Conservation (phyloP, 2,797 vertebrate species). For the Nyctalus aviator region DNA sequence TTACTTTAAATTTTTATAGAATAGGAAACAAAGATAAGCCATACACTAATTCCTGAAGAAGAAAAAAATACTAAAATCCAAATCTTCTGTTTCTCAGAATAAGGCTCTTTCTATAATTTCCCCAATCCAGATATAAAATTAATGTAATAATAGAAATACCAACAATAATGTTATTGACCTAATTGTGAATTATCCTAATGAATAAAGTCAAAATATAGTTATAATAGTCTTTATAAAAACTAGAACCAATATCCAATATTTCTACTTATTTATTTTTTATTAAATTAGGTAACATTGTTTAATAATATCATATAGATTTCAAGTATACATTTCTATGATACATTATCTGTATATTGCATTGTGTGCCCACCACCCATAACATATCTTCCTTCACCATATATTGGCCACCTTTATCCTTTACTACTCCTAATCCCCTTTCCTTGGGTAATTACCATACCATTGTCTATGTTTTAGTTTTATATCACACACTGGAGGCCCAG, state of each 20-base stretch:
- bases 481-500: background rate
- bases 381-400: background rate
- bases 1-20: background rate
- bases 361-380: background rate
- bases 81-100: background rate
- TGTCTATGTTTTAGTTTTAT: background rate
- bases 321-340: background rate
- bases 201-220: background rate
- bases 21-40: background rate
- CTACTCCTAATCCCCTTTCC: background rate
- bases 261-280: background rate
- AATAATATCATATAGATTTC: background rate
- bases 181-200: background rate
- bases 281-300: background rate
- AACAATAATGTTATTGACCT: background rate
- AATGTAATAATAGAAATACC: background rate
- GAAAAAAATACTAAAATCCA: background rate
- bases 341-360: background rate
- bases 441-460: background rate
- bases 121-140: background rate
- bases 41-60: background rate
- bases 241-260: background rate
- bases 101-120: background rate
- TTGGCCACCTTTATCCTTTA: background rate
- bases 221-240: background rate